Conservation (phyloP, 2,797 vertebrate genomes). For the Acanthurus leucopareius region DNA sequence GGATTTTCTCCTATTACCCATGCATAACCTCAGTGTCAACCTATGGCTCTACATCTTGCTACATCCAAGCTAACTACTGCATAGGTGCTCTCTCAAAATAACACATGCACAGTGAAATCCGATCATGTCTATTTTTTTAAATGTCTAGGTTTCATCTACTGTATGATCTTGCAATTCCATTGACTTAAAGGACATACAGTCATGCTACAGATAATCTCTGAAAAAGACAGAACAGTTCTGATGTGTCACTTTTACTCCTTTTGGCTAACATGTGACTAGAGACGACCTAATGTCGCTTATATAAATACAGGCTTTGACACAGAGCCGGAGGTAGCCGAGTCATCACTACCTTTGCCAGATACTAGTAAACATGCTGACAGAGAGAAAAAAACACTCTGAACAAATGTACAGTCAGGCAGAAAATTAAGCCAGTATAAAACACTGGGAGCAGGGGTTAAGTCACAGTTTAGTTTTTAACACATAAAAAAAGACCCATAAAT, state of each 20-base stretch:
- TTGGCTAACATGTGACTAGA: slow-evolving; percentile 20
- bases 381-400: slow-evolving; percentile 21
- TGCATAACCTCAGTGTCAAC: neutral
- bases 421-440: slow-evolving; percentile 32
- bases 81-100: slow-evolving; percentile 40
- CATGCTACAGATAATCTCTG: neutral
- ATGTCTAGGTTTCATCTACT: neutral
- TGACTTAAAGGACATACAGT: neutral
- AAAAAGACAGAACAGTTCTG: slow-evolving; percentile 8
- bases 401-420: slow-evolving; percentile 34
- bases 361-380: slow-evolving; percentile 32
- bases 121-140: slow-evolving; percentile 9
- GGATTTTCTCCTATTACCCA: no score
- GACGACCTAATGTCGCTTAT: slow-evolving; percentile 18
- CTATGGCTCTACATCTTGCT: neutral
- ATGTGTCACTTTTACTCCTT: slow-evolving; percentile 20
- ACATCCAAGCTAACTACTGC: neutral
- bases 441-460: slow-evolving; percentile 7
- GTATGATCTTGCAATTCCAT: neutral
- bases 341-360: slow-evolving; percentile 42
- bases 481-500: slow-evolving; percentile 24
- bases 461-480: slow-evolving; percentile 53
- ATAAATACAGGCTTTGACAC: slow-evolving; percentile 48
- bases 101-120: slow-evolving; percentile 14
- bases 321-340: slow-evolving; percentile 28